These are phyloP conservation scores for Xylocopa sonorina DNA, from an alignment of 1,140 invertebrate genomes.

Conservation along the genomic window DNA sequence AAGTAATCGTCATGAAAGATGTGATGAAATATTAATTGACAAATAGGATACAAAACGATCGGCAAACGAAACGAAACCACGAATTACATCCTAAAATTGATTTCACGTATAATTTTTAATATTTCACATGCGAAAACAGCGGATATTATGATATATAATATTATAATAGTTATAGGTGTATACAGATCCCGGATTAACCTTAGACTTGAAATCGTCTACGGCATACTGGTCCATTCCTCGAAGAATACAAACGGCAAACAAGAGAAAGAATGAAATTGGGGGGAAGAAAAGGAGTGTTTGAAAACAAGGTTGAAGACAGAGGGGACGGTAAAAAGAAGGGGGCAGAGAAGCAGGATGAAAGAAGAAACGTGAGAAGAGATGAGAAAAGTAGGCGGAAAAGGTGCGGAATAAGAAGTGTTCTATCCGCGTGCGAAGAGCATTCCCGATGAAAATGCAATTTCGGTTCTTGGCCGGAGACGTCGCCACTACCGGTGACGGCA, in stretches of 20 bases:
- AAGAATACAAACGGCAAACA: conserved; percentile 2
- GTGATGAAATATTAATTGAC: background rate
- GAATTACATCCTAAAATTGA: background rate
- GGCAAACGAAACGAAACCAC: too few species aligned
- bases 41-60: too few species aligned
- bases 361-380: conserved; percentile 24
- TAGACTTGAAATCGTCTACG: background rate
- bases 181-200: conserved; percentile 14
- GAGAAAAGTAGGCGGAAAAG: conserved; percentile 25
- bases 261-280: background rate
- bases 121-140: background rate
- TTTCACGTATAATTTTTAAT: background rate
- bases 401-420: background rate
- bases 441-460: conserved; percentile 50
- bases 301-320: conserved; percentile 13
- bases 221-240: background rate
- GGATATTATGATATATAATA: background rate
- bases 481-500: conserved; percentile 36
- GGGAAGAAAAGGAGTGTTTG: conserved; percentile 5
- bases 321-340: background rate
- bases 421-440: conserved; percentile 18
- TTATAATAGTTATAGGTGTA: too few species aligned
- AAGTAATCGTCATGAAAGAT: background rate
- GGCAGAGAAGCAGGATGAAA: background rate
- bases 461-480: conserved; percentile 49